Conservation (phyloP, 2,797 vertebrate genomes). For the Tokudaia muenninki region DNA sequence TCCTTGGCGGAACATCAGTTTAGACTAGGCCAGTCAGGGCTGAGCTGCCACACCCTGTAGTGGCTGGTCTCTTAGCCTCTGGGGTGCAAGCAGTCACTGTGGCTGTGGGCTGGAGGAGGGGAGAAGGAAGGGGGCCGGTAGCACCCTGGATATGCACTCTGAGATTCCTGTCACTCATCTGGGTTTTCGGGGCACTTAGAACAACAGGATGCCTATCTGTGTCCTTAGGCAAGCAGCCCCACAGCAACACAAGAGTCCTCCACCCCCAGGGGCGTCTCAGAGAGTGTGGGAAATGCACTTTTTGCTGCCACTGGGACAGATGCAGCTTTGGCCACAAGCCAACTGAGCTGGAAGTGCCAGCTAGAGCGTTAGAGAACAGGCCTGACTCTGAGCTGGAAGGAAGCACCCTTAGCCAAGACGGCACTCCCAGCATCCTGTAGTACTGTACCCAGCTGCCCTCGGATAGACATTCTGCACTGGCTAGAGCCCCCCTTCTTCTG, state of each 20-base stretch:
- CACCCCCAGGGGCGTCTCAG: background rate
- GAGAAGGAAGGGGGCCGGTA: no score
- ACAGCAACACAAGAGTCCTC: fast-evolving
- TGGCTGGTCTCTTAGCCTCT: background rate
- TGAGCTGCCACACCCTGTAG: constrained; percentile 13
- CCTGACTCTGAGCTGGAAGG: background rate
- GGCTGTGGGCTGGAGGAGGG: background rate
- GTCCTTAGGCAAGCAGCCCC: background rate
- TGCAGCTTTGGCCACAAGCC: background rate
- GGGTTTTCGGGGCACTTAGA: background rate
- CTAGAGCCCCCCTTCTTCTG: background rate
- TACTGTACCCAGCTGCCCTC: background rate
- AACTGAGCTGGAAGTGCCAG: background rate
- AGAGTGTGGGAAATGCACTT: background rate
- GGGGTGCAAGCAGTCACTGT: background rate
- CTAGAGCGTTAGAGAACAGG: background rate
- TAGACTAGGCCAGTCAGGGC: background rate
- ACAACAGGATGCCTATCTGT: no score
- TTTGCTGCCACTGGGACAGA: background rate
- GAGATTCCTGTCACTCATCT: fast-evolving
- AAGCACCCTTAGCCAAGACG: background rate
- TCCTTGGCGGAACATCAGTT: background rate
- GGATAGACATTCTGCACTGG: background rate
- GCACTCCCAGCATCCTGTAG: background rate
- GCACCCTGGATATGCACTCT: background rate